Conservation (phyloP, 2,888 invertebrate genomes). For the Elaeidobius kamerunicus region DNA sequence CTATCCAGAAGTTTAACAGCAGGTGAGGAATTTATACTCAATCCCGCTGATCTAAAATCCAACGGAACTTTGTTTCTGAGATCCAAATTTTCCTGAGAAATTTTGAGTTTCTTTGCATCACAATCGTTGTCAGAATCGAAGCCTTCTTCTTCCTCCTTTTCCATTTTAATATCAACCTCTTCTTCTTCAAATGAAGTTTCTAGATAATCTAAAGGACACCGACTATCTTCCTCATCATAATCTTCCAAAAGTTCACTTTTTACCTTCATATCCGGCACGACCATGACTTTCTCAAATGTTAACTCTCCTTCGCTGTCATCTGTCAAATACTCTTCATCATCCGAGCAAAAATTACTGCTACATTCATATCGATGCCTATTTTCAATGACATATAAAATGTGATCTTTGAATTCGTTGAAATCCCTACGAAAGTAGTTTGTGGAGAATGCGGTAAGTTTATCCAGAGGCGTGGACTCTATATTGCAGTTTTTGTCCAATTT, state of each 20-base stretch:
- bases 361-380: slow-evolving; percentile 31
- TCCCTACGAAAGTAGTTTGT: slow-evolving; percentile 45
- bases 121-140: slow-evolving; percentile 11
- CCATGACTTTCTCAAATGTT: slow-evolving; percentile 43
- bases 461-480: slow-evolving; percentile 43
- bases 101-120: not conserved
- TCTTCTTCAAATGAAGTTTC: slow-evolving; percentile 32
- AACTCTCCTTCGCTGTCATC: slow-evolving; percentile 20
- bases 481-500: slow-evolving; percentile 40
- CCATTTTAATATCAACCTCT: not conserved
- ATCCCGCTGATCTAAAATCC: too few species aligned
- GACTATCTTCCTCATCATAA: slow-evolving; percentile 33
- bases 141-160: slow-evolving; percentile 17
- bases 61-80: too few species aligned
- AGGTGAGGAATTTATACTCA: slow-evolving; percentile 19
- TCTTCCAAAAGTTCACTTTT: slow-evolving; percentile 35
- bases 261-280: slow-evolving; percentile 45
- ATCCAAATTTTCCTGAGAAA: not conserved
- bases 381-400: slow-evolving; percentile 44
- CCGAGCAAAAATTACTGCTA: slow-evolving; percentile 27
- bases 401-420: slow-evolving; percentile 45
- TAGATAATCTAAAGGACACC: slow-evolving; percentile 31
- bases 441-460: slow-evolving; percentile 45
- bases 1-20: slow-evolving; percentile 39
- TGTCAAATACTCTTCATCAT: slow-evolving; percentile 40